These are phyloP conservation scores for Falco columbarius DNA, from an alignment of 2,797 vertebrate species.

Conservation along the genomic window DNA sequence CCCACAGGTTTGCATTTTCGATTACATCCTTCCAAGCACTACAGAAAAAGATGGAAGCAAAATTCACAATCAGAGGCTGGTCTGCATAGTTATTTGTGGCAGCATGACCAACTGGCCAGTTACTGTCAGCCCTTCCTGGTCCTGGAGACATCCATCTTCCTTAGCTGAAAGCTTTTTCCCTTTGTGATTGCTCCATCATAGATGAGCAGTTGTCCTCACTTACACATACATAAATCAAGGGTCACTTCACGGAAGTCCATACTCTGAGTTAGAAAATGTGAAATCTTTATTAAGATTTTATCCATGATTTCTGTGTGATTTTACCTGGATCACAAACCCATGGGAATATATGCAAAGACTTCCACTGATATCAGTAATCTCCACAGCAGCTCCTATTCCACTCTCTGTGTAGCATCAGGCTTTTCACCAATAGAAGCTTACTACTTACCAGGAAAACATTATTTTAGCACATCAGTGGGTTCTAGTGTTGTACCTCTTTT, in stretches of 20 bases:
- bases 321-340: neutral
- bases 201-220: neutral
- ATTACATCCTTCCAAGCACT: neutral
- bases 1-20: neutral
- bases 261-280: neutral
- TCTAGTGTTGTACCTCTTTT: neutral
- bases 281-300: neutral
- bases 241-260: neutral
- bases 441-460: neutral
- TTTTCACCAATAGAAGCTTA: neutral
- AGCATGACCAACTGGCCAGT: neutral
- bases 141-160: neutral
- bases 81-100: neutral
- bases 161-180: neutral
- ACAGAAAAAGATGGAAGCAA: neutral
- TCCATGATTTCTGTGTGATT: neutral
- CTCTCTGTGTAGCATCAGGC: neutral
- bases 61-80: neutral
- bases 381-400: neutral
- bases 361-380: neutral
- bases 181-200: neutral
- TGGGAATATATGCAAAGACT: neutral
- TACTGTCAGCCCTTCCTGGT: neutral
- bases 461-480: neutral
- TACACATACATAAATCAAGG: neutral